These are phyloP conservation scores for Sus cebifrons DNA, from an alignment of 2,797 vertebrate genomes.

Conservation along the genomic window DNA sequence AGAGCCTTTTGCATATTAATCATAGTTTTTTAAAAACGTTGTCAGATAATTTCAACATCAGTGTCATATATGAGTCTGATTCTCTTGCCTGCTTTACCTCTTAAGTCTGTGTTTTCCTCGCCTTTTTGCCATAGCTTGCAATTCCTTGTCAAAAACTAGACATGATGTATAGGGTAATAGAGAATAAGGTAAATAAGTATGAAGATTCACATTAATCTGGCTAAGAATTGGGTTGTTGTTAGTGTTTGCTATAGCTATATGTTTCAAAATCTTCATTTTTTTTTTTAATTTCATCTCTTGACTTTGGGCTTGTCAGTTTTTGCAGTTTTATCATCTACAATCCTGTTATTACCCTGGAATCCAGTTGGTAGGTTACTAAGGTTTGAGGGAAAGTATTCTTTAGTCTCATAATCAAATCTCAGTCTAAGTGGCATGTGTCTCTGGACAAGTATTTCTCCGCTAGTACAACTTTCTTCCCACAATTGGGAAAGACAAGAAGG, in stretches of 20 bases:
- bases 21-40: background rate
- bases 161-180: accelerated
- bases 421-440: background rate
- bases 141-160: background rate
- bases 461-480: background rate
- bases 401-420: background rate
- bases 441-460: background rate
- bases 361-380: background rate
- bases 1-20: background rate
- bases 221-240: background rate
- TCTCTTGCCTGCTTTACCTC: background rate
- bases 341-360: background rate
- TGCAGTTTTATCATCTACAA: background rate
- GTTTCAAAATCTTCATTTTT: conserved; percentile 5
- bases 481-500: background rate
- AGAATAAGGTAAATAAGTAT: background rate
- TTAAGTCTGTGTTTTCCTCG: background rate
- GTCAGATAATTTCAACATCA: background rate
- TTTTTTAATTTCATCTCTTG: background rate
- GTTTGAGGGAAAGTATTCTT: background rate
- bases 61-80: background rate
- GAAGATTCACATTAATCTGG: background rate
- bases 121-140: background rate
- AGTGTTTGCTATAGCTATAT: background rate
- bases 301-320: background rate